These are phyloP conservation scores for Chalcosyrphus nemorum DNA, from an alignment of 2,888 invertebrate species.

Conservation along the genomic window DNA sequence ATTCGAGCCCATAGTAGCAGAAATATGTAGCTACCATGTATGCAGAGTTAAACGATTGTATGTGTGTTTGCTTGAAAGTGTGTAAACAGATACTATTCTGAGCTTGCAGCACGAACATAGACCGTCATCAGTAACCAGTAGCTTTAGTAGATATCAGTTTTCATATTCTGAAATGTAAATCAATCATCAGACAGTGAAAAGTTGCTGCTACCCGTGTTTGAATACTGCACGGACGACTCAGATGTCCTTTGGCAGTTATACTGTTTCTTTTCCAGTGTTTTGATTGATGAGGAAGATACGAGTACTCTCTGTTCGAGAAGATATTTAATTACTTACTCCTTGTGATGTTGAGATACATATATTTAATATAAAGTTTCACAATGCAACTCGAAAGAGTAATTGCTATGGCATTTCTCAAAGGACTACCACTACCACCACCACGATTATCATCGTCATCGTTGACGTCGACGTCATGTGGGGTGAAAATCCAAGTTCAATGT, in stretches of 20 bases:
- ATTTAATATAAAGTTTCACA: conserved; percentile 6
- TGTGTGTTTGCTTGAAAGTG: conserved; percentile 26
- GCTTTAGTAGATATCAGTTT: conserved; percentile 51
- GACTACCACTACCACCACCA: background rate
- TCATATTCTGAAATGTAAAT: conserved; percentile 60
- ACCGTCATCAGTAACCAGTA: conserved; percentile 8
- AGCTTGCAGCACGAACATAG: conserved; percentile 9
- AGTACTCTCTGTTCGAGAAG: conserved; percentile 21
- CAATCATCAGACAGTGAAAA: conserved; percentile 44
- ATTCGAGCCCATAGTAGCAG: background rate
- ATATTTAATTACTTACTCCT: conserved; percentile 55
- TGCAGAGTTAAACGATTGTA: background rate
- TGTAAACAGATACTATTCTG: conserved; percentile 26
- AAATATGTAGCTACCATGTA: background rate
- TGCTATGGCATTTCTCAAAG: conserved; percentile 11
- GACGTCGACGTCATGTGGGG: background rate
- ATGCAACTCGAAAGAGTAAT: background rate
- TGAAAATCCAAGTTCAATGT: conserved; percentile 62
- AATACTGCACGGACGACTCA: background rate
- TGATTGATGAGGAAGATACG: conserved; percentile 46
- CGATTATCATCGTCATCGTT: background rate
- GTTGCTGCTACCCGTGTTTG: background rate
- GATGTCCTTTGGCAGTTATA: conserved; percentile 21
- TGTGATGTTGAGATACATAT: background rate
- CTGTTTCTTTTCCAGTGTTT: conserved; percentile 4